Evolutionary conservation across 2,113 vertebrate species (phyloP).

Genomic region (Microtus richardsoni): DNA sequence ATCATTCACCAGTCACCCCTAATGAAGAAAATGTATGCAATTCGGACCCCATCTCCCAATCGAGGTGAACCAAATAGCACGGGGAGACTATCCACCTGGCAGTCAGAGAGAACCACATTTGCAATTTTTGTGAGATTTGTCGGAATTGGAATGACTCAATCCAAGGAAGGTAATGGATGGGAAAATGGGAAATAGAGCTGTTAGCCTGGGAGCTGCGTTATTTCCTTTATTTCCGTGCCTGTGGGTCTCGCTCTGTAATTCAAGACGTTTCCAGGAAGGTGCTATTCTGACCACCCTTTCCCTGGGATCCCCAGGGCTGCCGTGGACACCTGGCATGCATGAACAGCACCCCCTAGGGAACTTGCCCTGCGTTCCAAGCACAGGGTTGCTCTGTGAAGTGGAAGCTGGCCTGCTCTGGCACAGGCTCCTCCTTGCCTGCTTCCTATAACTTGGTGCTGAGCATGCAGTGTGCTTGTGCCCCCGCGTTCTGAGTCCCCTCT

Average conservation of each 20-base stretch:
- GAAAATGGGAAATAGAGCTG: neutral
- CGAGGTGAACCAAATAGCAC: neutral
- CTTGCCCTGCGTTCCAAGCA: fast-evolving
- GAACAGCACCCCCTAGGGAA: neutral
- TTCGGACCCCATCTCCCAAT: neutral
- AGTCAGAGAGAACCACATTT: neutral
- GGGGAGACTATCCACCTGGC: neutral
- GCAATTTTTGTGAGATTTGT: slow-evolving; percentile 40
- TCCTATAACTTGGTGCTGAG: fast-evolving
- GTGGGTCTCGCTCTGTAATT: neutral
- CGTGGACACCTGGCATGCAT: fast-evolving
- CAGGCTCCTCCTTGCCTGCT: fast-evolving
- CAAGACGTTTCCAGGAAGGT: neutral
- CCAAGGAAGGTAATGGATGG: slow-evolving; percentile 5
- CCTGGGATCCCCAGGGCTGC: neutral
- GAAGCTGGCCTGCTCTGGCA: neutral
- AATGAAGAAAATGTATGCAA: neutral
- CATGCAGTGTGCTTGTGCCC: fast-evolving
- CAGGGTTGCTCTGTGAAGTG: fast-evolving
- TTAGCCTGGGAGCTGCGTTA: neutral
- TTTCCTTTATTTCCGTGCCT: neutral
- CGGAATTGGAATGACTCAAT: neutral
- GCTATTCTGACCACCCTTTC: neutral
- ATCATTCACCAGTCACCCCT: neutral
- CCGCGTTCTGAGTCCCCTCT: neutral